These are phyloP conservation scores for Drosophila mulleri DNA, from an alignment of 2,888 invertebrate genomes.

Conservation along the genomic window DNA sequence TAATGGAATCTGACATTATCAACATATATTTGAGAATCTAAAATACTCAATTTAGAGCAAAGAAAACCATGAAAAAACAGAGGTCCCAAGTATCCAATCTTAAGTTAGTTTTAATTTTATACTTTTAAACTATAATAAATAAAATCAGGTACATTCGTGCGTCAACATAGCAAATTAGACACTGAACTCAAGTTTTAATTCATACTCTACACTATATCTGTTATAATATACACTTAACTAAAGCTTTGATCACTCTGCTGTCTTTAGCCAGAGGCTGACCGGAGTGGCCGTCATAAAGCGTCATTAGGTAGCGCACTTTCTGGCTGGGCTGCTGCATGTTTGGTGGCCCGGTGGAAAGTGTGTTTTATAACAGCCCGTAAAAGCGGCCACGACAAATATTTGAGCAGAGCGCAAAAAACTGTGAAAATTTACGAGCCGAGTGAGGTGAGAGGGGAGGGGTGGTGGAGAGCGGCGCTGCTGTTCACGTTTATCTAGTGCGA, in stretches of 20 bases:
- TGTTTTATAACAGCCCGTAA: constrained; percentile 54
- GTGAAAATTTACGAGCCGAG: constrained; percentile 47
- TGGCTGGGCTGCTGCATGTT: constrained; percentile 1
- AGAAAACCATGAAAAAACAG: too few species aligned
- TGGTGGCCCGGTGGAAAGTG: constrained; percentile 20
- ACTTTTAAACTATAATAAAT: too few species aligned
- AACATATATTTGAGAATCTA: too few species aligned
- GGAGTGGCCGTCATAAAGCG: constrained; percentile 38
- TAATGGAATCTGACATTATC: too few species aligned
- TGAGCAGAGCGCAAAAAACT: constrained; percentile 52
- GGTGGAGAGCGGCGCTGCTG: constrained; percentile 3
- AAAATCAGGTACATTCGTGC: too few species aligned
- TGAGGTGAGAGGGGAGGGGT: constrained; percentile 9
- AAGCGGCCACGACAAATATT: constrained; percentile 68
- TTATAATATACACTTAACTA: not conserved
- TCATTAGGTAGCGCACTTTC: constrained; percentile 39
- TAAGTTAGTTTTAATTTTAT: too few species aligned
- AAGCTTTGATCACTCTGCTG: constrained; percentile 7
- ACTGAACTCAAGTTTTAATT: not conserved
- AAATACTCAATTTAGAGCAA: too few species aligned
- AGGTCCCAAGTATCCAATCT: too few species aligned
- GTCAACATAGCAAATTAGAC: too few species aligned
- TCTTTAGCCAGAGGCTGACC: not conserved
- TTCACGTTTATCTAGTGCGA: constrained; percentile 21
- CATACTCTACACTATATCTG: too few species aligned